phyloP scores from a whole-genome alignment of 35 echinoderm and acorn worm species.

The Diadema setosum region DNA sequence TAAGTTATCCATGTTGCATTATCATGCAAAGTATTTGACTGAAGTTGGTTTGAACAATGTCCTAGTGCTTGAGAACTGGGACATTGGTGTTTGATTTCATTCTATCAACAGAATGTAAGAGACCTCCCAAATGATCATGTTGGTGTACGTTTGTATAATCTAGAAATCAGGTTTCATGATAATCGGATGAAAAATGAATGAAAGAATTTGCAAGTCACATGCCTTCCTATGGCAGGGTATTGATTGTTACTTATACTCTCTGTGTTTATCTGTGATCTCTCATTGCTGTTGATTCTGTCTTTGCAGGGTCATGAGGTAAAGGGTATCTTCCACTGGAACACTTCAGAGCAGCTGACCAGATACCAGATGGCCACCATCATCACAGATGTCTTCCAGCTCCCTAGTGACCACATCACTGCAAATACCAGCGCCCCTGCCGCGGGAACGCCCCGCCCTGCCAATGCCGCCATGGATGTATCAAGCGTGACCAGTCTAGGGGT shows the following conservation, averaged over 20 bases:
- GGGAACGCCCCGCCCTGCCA: conserved; percentile 72
- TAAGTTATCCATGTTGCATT: too few relatives aligned
- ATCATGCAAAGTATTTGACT: too few relatives aligned
- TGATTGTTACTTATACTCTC: background rate
- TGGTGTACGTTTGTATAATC: background rate
- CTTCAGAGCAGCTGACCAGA: conserved; percentile 67
- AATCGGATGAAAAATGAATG: background rate
- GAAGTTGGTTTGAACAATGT: too few relatives aligned
- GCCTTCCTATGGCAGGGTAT: too few relatives aligned
- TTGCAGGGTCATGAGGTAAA: background rate
- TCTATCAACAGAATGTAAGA: too few relatives aligned
- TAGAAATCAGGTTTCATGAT: background rate
- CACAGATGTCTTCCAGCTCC: conserved; percentile 50
- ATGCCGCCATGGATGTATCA: conserved; percentile 54
- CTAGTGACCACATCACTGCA: conserved; percentile 51
- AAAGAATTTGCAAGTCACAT: background rate
- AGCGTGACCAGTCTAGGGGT: conserved; percentile 47
- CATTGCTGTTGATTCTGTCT: background rate
- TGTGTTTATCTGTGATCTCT: background rate
- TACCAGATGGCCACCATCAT: conserved; percentile 65
- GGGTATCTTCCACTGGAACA: conserved; percentile 82
- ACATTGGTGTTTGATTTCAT: too few relatives aligned
- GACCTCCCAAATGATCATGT: background rate
- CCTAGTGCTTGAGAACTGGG: too few relatives aligned
- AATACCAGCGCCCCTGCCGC: conserved; percentile 3